These are phyloP conservation scores for Halcyon chelicuti DNA, from an alignment of 2,797 vertebrate species.

Conservation along the genomic window DNA sequence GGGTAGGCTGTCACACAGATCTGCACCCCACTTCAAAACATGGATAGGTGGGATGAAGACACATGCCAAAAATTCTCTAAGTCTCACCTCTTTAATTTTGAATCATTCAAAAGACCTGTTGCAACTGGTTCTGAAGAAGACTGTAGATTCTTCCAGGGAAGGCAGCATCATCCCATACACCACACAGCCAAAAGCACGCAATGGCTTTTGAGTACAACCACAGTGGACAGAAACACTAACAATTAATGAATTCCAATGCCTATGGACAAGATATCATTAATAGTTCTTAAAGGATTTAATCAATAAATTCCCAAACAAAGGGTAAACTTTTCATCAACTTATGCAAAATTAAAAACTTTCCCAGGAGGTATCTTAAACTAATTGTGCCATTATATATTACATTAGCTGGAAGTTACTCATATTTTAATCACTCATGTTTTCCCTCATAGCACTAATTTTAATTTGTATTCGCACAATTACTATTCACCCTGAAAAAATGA, in stretches of 20 bases:
- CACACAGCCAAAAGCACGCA: neutral
- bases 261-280: neutral
- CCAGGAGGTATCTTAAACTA: neutral
- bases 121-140: neutral
- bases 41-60: neutral
- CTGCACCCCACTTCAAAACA: neutral
- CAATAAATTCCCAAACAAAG: neutral
- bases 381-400: neutral
- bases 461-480: constrained; percentile 26
- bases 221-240: neutral
- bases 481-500: neutral
- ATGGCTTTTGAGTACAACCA: neutral
- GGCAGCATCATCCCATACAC: neutral
- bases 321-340: neutral
- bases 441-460: neutral
- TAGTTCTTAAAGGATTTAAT: neutral
- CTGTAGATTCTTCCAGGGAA: neutral
- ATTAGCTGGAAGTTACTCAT: neutral
- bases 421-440: constrained; percentile 14
- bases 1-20: neutral
- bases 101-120: neutral
- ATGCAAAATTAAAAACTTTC: neutral
- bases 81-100: neutral
- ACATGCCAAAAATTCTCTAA: neutral
- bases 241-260: neutral